Conservation (phyloP, 2,113 vertebrate genomes). For the Mola mola region DNA sequence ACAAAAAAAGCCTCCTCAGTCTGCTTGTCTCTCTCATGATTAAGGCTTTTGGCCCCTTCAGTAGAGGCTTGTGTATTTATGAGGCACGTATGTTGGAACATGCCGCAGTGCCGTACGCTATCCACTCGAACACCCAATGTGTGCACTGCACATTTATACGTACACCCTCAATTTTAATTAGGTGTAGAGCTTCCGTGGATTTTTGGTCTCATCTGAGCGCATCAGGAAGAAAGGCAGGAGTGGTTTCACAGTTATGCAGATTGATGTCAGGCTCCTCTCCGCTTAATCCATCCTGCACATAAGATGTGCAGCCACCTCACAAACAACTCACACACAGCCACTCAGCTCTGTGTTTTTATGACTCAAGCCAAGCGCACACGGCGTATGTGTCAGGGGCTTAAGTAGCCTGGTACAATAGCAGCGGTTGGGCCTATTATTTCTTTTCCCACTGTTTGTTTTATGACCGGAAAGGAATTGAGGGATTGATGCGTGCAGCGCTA, state of each 20-base stretch:
- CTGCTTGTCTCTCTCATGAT: constrained; percentile 12
- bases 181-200: constrained; percentile 32
- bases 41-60: constrained; percentile 25
- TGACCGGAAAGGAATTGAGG: constrained; percentile 43
- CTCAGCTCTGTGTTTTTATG: constrained; percentile 52
- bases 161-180: constrained; percentile 56
- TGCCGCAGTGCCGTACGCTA: constrained; percentile 10
- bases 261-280: constrained; percentile 52
- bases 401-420: constrained; percentile 27
- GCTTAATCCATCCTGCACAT: constrained; percentile 55
- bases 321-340: constrained; percentile 28
- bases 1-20: constrained; percentile 13
- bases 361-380: constrained; percentile 30
- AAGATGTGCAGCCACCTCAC: constrained; percentile 45
- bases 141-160: constrained; percentile 24
- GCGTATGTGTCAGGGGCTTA: constrained; percentile 42
- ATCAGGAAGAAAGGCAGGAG: constrained; percentile 36
- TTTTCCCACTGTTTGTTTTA: constrained; percentile 58
- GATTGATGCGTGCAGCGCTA: constrained; percentile 51
- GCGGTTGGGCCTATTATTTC: constrained; percentile 45
- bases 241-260: constrained; percentile 43
- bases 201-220: constrained; percentile 30
- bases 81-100: constrained; percentile 18
- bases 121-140: constrained; percentile 17
- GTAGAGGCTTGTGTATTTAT: constrained; percentile 24